Base-by-base conservation (phyloP, 2,888 invertebrate species). In the Xiphydria camelus region DNA sequence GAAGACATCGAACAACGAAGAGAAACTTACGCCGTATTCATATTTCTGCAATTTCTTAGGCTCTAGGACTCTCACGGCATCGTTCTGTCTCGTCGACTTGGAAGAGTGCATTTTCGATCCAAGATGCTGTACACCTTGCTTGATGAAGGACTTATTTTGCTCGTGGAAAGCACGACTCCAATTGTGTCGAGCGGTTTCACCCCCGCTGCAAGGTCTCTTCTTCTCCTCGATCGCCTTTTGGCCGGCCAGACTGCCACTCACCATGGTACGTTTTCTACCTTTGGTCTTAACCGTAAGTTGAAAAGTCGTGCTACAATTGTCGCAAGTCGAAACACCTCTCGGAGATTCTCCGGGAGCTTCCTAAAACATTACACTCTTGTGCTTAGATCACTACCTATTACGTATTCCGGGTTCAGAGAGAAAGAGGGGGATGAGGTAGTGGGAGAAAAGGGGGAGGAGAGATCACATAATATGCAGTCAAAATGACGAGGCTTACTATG, bases 271-370 rank as follows among this genome's bases (percentile, higher is more conserved):
- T 41, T 66, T 67, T 10, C 47, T 59, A 9, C 49, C 56, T 18
- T 59, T 56, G n/a, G 47, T 45, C 39, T 59, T 64, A 1, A 68
- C 52, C 3, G 56, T 63, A 18, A 69, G 49, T 56, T 65, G 62
- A 18, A 68, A 44, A 4, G 61, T 37, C 2, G 61, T 55, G 9
- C 57, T 54, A 10, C 50, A 48, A 45, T 64, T 53, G 9, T 55
- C 55, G 19, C 49, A 46, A 6, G 51, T 25, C 12, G 55, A 33
- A 29, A 58, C 22, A 10, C 48, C 55, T 7, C 54, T 52, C 2
- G 54, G 29, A 22, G 57, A 25, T 9, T 29, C 23, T 15, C 15
- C 23, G 9, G 41, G 23, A 6, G 47, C 15, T 5, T 31, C 26
- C 59, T 62, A 19, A 9, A 50, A 45, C 45, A 29, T 4, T 35